These are phyloP conservation scores for Blennius ocellaris DNA, from an alignment of 2,113 vertebrate species.

Conservation along the genomic window DNA sequence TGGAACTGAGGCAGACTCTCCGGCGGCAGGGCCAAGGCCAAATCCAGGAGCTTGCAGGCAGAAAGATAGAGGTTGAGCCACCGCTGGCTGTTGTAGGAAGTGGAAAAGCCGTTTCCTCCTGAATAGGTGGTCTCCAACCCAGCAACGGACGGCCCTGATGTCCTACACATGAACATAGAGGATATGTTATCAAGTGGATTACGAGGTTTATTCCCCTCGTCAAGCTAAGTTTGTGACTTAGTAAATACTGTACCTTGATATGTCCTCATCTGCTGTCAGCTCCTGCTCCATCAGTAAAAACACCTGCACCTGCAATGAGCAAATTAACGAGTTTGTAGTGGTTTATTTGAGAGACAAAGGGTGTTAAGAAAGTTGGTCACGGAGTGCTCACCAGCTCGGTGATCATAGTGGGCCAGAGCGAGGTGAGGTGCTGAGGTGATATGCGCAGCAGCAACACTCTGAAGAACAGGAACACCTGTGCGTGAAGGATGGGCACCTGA, in stretches of 20 bases:
- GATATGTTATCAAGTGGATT: neutral
- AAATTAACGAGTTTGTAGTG: neutral
- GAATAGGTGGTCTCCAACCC: conserved; percentile 97
- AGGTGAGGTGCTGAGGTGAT: conserved; percentile 98
- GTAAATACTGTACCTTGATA: conserved; percentile 88
- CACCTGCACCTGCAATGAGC: conserved; percentile 72
- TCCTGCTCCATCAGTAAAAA: conserved; percentile 82
- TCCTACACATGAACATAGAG: conserved; percentile 79
- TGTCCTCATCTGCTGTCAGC: conserved; percentile 94
- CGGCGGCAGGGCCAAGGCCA: conserved; percentile 95
- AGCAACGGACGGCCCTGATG: conserved; percentile 93
- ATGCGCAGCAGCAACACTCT: conserved; percentile 97
- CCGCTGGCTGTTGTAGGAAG: conserved; percentile 98
- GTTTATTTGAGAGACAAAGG: too few species aligned
- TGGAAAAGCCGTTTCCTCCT: conserved; percentile 97
- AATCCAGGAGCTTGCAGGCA: conserved; percentile 98
- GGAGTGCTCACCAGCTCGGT: conserved; percentile 91
- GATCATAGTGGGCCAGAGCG: conserved; percentile 99
- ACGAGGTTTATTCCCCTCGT: neutral
- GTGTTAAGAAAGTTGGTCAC: neutral
- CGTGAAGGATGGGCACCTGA: conserved; percentile 97
- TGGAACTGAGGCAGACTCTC: conserved; percentile 99
- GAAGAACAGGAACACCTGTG: conserved; percentile 99
- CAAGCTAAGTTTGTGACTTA: neutral
- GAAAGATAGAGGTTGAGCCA: conserved; percentile 99